These are phyloP conservation scores for Pollenia labialis DNA, from an alignment of 2,888 invertebrate species.

Conservation along the genomic window DNA sequence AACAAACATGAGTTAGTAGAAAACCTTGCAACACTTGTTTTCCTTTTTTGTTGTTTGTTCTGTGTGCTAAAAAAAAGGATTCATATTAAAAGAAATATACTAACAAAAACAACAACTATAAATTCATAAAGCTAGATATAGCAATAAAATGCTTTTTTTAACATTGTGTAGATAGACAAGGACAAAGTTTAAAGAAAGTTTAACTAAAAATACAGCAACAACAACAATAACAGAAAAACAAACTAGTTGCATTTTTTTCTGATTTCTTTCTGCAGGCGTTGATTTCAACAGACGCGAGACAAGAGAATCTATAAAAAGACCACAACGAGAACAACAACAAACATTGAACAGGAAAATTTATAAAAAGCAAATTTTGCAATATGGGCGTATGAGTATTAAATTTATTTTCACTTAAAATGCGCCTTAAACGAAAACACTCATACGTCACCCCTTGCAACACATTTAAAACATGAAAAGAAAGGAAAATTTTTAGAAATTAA, in stretches of 20 bases:
- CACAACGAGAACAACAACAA: background rate
- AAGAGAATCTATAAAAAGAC: background rate
- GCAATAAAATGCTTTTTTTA: background rate
- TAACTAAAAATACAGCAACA: slow-evolving; percentile 1
- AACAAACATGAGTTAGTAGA: slow-evolving; percentile 27
- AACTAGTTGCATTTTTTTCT: slow-evolving; percentile 48
- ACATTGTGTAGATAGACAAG: slow-evolving; percentile 50
- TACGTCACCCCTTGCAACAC: slow-evolving; percentile 28
- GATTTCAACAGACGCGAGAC: slow-evolving; percentile 20
- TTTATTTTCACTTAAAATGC: background rate
- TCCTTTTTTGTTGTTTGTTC: background rate
- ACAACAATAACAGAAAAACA: background rate
- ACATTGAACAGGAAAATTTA: background rate
- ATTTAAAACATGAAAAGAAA: background rate
- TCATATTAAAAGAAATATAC: background rate
- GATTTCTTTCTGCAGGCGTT: background rate
- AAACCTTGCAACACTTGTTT: slow-evolving; percentile 59
- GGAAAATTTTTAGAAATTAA: background rate
- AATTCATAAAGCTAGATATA: too few species aligned
- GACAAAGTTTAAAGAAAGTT: slow-evolving; percentile 42
- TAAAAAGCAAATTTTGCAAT: background rate
- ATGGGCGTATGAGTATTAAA: slow-evolving; percentile 53
- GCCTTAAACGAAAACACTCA: slow-evolving; percentile 27
- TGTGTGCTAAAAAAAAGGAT: background rate
- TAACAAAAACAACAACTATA: slow-evolving; percentile 10